Conservation (phyloP, 2,797 vertebrate genomes). For the Sebastes iracundus region DNA sequence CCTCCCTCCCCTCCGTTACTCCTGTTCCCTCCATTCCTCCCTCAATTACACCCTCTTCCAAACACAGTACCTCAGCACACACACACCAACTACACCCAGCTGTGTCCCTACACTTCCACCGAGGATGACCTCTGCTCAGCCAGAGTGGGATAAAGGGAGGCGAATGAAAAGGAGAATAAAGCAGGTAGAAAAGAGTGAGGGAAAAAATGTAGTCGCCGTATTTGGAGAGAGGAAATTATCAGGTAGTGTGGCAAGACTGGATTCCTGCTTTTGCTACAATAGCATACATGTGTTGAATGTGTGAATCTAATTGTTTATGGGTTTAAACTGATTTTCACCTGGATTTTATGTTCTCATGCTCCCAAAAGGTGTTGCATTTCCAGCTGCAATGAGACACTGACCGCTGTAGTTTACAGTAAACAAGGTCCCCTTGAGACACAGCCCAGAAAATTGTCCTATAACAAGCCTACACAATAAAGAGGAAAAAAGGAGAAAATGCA, state of each 20-base stretch:
- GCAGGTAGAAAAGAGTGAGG: conserved; percentile 5
- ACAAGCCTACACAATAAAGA: not conserved
- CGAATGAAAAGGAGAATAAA: conserved; percentile 36
- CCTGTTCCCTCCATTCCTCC: conserved; percentile 82
- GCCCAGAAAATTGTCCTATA: not conserved
- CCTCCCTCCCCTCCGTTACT: conserved; percentile 72
- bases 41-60: conserved; percentile 82
- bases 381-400: not conserved
- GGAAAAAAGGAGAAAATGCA: not conserved
- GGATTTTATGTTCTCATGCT: not conserved
- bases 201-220: conserved; percentile 23
- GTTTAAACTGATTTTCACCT: not conserved
- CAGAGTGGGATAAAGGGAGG: conserved; percentile 60
- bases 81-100: conserved; percentile 78
- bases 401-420: conserved; percentile 15
- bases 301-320: not conserved
- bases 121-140: conserved; percentile 84
- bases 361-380: not conserved
- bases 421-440: not conserved
- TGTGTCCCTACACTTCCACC: conserved; percentile 83
- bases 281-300: not conserved
- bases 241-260: not conserved
- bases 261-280: conserved; percentile 7
- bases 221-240: conserved; percentile 29
- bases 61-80: conserved; percentile 60